Evolutionary conservation across 2,797 vertebrate species (phyloP).

Genomic region (Myripristis murdjan): DNA sequence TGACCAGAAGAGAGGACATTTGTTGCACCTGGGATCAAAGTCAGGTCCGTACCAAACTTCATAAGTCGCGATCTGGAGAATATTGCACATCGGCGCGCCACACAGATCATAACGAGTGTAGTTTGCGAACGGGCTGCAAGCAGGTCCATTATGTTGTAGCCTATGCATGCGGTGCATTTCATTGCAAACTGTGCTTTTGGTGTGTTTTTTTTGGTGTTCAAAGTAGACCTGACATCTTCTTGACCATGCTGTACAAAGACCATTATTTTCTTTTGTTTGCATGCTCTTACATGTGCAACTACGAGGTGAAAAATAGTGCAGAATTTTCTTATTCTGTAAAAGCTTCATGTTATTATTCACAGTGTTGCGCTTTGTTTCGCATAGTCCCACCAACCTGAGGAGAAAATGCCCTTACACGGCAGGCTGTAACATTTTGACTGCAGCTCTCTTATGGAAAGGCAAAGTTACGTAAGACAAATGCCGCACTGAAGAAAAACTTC

Average conservation of each 20-base stretch:
- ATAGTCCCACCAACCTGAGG: neutral
- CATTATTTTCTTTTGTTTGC: conserved; percentile 51
- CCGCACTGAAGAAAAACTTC: conserved; percentile 85
- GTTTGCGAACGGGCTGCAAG: conserved; percentile 14
- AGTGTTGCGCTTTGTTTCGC: neutral
- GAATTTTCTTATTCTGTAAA: conserved; percentile 60
- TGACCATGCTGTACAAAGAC: conserved; percentile 36
- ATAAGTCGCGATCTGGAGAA: conserved; percentile 29
- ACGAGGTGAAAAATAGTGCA: conserved; percentile 57
- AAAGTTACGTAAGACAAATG: conserved; percentile 85
- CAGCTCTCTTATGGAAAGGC: conserved; percentile 64
- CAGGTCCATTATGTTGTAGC: conserved; percentile 16
- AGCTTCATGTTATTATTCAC: neutral
- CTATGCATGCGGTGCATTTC: neutral
- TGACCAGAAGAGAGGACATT: conserved; percentile 87
- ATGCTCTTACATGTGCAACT: conserved; percentile 36
- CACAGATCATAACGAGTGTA: conserved; percentile 46
- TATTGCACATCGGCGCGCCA: conserved; percentile 51
- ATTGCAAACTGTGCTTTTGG: neutral
- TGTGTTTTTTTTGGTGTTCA: neutral
- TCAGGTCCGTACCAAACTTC: conserved; percentile 85
- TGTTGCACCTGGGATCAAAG: conserved; percentile 86
- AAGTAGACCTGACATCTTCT: neutral
- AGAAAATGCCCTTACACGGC: neutral
- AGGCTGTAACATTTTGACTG: conserved; percentile 47